Conservation (phyloP, 2,797 vertebrate genomes). For the Fistularia tabacaria region DNA sequence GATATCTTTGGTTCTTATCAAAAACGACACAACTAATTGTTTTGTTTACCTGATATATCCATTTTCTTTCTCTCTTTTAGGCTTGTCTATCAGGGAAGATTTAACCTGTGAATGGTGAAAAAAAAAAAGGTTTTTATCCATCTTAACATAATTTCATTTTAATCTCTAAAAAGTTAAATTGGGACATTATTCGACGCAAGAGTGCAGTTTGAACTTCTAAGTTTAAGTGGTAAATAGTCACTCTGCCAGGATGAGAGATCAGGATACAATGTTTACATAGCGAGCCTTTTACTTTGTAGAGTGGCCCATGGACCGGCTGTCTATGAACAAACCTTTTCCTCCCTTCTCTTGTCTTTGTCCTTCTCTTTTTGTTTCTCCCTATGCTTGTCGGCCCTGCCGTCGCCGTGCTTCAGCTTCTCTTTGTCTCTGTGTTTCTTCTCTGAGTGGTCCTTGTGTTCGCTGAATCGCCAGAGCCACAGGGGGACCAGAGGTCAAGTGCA, state of each 20-base stretch:
- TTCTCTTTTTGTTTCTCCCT: constrained; percentile 82
- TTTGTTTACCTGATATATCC: constrained; percentile 88
- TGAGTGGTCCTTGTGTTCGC: constrained; percentile 88
- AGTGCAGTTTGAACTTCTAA: too few species aligned
- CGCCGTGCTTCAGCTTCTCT: constrained; percentile 83
- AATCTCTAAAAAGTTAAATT: too few species aligned
- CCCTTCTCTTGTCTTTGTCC: constrained; percentile 78
- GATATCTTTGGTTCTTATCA: too few species aligned
- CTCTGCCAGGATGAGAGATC: too few species aligned
- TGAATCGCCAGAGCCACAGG: constrained; percentile 35
- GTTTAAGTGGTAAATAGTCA: too few species aligned
- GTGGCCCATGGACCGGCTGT: background rate
- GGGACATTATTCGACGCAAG: too few species aligned
- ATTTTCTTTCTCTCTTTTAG: constrained; percentile 93
- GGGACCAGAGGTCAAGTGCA: constrained; percentile 41
- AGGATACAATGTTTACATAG: background rate
- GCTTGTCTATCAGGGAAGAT: constrained; percentile 78
- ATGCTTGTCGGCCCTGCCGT: constrained; percentile 89
- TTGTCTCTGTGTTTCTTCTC: constrained; percentile 96
- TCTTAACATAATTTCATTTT: too few species aligned
- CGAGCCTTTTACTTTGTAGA: background rate
- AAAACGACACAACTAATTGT: background rate
- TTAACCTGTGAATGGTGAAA: constrained; percentile 51
- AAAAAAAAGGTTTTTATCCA: too few species aligned
- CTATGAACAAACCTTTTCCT: constrained; percentile 83